These are phyloP conservation scores for Montipora cactus DNA, from an alignment of 64 coral and sea anemone genomes.

Conservation along the genomic window DNA sequence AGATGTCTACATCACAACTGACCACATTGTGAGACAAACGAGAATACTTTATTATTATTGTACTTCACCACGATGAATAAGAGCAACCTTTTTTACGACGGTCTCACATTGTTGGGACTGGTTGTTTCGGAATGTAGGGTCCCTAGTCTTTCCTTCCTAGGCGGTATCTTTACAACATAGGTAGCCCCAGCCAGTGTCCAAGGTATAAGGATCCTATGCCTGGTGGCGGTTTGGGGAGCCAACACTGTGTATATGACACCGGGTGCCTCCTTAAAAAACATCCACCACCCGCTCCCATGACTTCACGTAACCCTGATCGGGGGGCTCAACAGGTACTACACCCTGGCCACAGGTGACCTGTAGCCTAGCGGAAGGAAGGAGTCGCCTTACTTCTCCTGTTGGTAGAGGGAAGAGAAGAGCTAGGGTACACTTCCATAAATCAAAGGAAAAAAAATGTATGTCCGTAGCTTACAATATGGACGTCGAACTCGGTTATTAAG, in stretches of 20 bases:
- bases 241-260: background rate
- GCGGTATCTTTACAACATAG: constrained; percentile 42
- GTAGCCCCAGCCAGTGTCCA: constrained; percentile 40
- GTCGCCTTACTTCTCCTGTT: background rate
- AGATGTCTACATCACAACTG: too few species aligned
- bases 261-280: background rate
- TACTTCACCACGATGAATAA: too few species aligned
- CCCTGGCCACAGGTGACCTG: background rate
- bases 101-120: constrained; percentile 5
- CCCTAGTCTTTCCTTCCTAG: constrained; percentile 16
- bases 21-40: too few species aligned
- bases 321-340: background rate
- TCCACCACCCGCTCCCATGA: constrained; percentile 11
- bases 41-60: too few species aligned
- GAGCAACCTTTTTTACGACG: background rate
- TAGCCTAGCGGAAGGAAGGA: background rate
- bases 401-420: too few species aligned
- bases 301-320: constrained; percentile 49
- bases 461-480: background rate
- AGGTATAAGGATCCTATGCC: constrained; percentile 20
- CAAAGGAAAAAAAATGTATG: too few species aligned
- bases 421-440: too few species aligned
- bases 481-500: too few species aligned
- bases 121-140: constrained; percentile 29
- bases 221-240: background rate